Conservation (phyloP, 2,113 vertebrate species). For the Mus pahari region DNA sequence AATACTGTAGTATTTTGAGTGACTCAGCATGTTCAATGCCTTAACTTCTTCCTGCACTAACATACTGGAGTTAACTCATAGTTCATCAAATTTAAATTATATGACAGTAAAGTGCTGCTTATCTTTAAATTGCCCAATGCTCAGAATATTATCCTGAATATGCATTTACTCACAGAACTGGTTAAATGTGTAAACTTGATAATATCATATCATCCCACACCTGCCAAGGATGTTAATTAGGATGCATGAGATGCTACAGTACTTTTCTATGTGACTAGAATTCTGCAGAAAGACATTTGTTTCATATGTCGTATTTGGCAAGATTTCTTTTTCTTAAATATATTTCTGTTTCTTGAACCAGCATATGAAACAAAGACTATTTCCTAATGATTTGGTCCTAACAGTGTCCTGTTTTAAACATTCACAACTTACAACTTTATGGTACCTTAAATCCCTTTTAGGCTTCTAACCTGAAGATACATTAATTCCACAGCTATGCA, state of each 20-base stretch:
- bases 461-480: neutral
- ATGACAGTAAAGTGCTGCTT: neutral
- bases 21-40: neutral
- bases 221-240: slow-evolving; percentile 31
- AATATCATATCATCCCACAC: neutral
- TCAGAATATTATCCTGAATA: slow-evolving; percentile 7
- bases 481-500: neutral
- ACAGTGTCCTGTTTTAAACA: neutral
- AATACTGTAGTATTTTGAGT: slow-evolving; percentile 2
- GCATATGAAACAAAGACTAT: neutral
- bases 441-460: neutral
- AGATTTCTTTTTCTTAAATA: slow-evolving; percentile 12
- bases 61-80: neutral
- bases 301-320: slow-evolving; percentile 10
- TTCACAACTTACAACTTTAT: neutral
- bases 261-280: neutral
- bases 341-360: slow-evolving; percentile 25
- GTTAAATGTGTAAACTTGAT: slow-evolving; percentile 21
- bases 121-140: slow-evolving; percentile 16
- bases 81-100: neutral
- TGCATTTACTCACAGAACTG: slow-evolving; percentile 37
- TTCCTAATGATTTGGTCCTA: slow-evolving; percentile 29
- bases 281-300: slow-evolving; percentile 37
- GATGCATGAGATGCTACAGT: slow-evolving; percentile 18
- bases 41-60: neutral